Base-by-base conservation (phyloP, 1,140 invertebrate species). In the Zaprionus gabonicus region DNA sequence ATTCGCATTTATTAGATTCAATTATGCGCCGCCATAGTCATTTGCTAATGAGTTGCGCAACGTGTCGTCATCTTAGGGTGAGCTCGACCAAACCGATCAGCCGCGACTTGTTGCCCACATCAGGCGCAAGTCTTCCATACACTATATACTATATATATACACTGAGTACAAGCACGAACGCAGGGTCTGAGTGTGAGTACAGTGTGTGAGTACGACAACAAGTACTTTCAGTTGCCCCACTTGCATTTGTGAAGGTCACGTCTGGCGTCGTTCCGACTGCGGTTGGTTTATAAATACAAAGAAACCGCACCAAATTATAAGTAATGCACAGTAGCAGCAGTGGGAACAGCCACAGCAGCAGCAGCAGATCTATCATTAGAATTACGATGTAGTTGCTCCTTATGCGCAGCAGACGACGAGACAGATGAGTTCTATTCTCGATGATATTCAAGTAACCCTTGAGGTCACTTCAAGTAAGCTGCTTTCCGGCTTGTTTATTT, bases 231-330 rank as follows among this genome's bases (percentile, higher is more conserved):
- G 41, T 56, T 55, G 25, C 65, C 53, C 12, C 34, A 41, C 17
- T n/a, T 31, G 15, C 66, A 64, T 79, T 72, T 41, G 60, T 69
- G 75, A 85, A 85, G 82, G 82, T 85, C 82, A 64, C 70, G 27
- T 10, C 58, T 65, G 63, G 62, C 63, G 69, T 62, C 70, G 57
- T 25, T 44, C 36, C 17, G 69, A 71, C 74, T 67, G 66, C 49
- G 82, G 63, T 72, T 56, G 67, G 71, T 78, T 85, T 85, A 78
- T 81, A 85, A 81, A 81, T 78, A 84, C 65, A 85, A 75, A 63
- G 75, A 78, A 75, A 80, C 60, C 64, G 71, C 64, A 78, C 67
- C 75, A 81, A 78, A 78, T 85, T 85, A 78, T 58, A 85, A 78
- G 74, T 76, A 69, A 51, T 63, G 46, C 53, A 71, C 46, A 67